Evolutionary conservation across 2,888 invertebrate species (phyloP), one percentile per base, ranked within the genome.

Genomic region (Drosophila stalkeri): DNA sequence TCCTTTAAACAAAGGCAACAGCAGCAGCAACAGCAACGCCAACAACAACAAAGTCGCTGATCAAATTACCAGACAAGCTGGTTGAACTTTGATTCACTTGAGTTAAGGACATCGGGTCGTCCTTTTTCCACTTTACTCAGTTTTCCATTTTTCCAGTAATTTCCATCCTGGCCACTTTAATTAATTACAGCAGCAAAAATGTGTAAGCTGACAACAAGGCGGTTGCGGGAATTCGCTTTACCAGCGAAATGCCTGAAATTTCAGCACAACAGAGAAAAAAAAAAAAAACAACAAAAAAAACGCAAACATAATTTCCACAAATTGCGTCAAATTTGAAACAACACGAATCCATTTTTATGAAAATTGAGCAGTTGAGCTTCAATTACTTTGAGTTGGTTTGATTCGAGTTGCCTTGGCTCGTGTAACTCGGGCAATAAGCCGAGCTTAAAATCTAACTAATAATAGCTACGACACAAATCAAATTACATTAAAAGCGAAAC

Each of bases 21-120:
- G 7, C 44, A 43, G 2, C 23, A 23, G 9, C 51, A 62, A 0
- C 44, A 59, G 4, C 46, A 20, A 9, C 61, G 47, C 8, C 31
- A 37, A 33, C 6, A 41, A 41, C 35, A 41, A 33, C 46, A 39
- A 31, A 18, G 9, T 23, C n/a, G 39, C 67, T 77, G 72, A 87
- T 83, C 83, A 82, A 82, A 85, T 83, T 87, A 83, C 87, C 63
- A 64, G 62, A 56, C 49, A 83, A 63, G 33, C 51, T 55, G 54
- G 23, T 63, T 61, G 57, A 69, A 68, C 81, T 85, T 86, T 86
- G 87, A 85, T 84, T 85, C 82, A 84, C 77, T 83, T 61, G 82
- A 82, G 82, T 80, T 72, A 51, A 61, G 61, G 47, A 9, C 57
- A 47, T 60, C 39, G 46, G 27, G 41, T 27, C 64, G 49, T 46